Evolutionary conservation across 2,797 vertebrate genomes (phyloP).

Genomic region (Iguana delicatissima): DNA sequence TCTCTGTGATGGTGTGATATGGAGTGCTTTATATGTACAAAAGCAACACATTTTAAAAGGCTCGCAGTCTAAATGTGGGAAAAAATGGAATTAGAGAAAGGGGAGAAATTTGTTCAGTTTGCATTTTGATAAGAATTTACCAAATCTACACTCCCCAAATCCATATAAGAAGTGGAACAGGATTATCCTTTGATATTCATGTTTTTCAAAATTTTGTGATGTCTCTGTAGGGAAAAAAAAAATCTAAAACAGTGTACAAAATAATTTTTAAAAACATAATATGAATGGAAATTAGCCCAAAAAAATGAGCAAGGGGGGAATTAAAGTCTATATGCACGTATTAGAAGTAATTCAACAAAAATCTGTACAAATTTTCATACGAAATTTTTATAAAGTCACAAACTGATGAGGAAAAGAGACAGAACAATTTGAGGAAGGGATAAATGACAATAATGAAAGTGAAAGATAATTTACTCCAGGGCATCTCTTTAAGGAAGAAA

Average conservation of each 20-base stretch:
- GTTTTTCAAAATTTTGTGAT: background rate
- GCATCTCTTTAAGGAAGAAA: background rate
- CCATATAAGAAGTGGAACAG: background rate
- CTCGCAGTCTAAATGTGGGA: background rate
- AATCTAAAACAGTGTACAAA: too few relatives aligned
- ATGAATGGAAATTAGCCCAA: too few relatives aligned
- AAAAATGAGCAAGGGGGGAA: background rate
- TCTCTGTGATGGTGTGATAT: background rate
- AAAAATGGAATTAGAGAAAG: too few relatives aligned
- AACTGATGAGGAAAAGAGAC: background rate
- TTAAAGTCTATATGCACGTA: background rate
- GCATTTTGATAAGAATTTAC: too few relatives aligned
- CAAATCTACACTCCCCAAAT: too few relatives aligned
- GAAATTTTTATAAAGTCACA: background rate
- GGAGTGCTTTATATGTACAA: too few relatives aligned
- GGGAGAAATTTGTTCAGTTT: too few relatives aligned
- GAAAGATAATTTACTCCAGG: too few relatives aligned
- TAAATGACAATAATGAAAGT: background rate
- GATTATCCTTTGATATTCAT: background rate
- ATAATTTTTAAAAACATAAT: too few relatives aligned
- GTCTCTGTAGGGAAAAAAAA: too few relatives aligned
- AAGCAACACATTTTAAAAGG: background rate
- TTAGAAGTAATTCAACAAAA: background rate
- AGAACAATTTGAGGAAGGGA: background rate
- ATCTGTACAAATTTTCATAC: background rate